Evolutionary conservation across 1,140 invertebrate species (phyloP).

Genomic region (Drosophila sproati): DNA sequence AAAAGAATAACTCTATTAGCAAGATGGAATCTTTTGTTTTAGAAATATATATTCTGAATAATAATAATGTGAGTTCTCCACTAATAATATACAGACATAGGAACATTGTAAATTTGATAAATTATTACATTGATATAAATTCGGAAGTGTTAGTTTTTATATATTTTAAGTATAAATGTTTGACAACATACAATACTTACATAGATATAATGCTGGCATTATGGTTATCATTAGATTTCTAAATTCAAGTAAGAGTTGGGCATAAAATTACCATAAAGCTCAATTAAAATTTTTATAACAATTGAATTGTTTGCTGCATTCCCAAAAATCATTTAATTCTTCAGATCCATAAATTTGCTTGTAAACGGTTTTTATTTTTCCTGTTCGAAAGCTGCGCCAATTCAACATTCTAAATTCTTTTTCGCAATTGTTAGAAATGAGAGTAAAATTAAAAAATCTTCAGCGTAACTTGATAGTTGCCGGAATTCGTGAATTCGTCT

Average conservation of each 20-base stretch:
- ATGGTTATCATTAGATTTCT: neutral
- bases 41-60: too few relatives aligned
- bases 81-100: too few relatives aligned
- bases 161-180: neutral
- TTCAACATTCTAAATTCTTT: neutral
- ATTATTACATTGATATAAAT: neutral
- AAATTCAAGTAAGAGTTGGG: conserved; percentile 7
- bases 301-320: conserved; percentile 28
- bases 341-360: conserved; percentile 8
- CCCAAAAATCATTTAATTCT: conserved; percentile 28
- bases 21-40: too few relatives aligned
- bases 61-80: too few relatives aligned
- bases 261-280: conserved; percentile 17
- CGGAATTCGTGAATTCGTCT: conserved; percentile 16
- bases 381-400: neutral
- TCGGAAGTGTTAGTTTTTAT: neutral
- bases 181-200: neutral
- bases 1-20: too few relatives aligned
- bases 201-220: conserved; percentile 6
- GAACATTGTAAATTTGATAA: neutral
- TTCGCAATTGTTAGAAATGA: neutral
- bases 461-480: conserved; percentile 37
- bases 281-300: conserved; percentile 18
- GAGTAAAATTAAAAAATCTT: conserved; percentile 23
- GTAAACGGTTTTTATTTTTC: conserved; percentile 9